Evolutionary conservation across 2,797 vertebrate species (phyloP), one percentile per base, ranked within the genome.

Genomic region (Sebastes kiyomatsui): DNA sequence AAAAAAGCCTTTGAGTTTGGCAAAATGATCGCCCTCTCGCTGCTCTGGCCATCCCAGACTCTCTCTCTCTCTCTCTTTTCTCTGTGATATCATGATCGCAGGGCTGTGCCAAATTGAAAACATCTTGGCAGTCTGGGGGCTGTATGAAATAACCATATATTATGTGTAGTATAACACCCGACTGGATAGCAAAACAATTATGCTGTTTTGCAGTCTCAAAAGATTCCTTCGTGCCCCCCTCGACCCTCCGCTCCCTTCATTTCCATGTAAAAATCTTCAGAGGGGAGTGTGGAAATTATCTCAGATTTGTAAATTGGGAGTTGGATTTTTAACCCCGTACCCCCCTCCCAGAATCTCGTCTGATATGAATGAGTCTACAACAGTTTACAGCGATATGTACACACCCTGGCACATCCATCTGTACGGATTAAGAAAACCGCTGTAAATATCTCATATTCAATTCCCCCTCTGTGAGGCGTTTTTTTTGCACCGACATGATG

Each of bases 21-120:
- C 22, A 82, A 95, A 95, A 95, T 94, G 95, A 96, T 96, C 95
- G 90, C 93, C 94, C 92, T 95, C 91, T 91, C 75, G 85, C 90
- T 93, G 92, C 93, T 93, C 89, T 87, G 95, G 93, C 93, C 92
- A 93, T 96, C 96, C 94, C 93, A 94, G 90, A 94, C 94, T 95
- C 91, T 87, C 89, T 88, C 87, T 60, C 80, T 38, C 67, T 80
- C 87, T 86, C 87, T 81, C 79, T 90, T 79, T 87, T 83, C 86
- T 91, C 87, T 94, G 94, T 96, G 95, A 96, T 96, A 96, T 96
- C 95, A 96, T 95, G 96, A 96, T 96, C 94, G 94, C 92, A 95
- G 92, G 93, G 92, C 95, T 93, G 85, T 95, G 94, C 95, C 95
- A 96, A 96, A 96, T 96, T 96, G 95, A 96, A 96, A 96, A 96